phyloP scores from a whole-genome alignment of 2,113 vertebrate genomes.

The Cathartes aura region DNA sequence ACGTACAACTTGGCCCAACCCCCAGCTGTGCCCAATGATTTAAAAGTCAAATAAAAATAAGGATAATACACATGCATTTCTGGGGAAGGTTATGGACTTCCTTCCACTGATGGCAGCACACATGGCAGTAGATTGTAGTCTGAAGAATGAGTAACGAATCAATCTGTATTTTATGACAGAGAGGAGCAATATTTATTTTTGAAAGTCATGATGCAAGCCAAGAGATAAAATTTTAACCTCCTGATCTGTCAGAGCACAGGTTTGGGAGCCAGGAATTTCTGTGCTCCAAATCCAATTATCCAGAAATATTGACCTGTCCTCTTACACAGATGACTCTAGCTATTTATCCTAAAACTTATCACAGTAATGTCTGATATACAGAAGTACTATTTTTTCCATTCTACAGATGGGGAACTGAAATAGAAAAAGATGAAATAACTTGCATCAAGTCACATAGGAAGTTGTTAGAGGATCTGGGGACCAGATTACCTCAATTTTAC shows the following conservation, averaged over 20 bases:
- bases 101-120: neutral
- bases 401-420: neutral
- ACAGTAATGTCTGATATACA: neutral
- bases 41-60: slow-evolving; percentile 14
- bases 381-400: neutral
- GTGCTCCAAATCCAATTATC: slow-evolving; percentile 8
- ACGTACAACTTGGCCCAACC: neutral
- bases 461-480: neutral
- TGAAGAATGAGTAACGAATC: neutral
- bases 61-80: neutral
- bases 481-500: neutral
- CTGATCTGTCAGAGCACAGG: neutral
- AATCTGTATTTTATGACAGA: neutral
- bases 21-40: neutral
- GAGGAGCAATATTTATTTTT: neutral
- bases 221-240: neutral
- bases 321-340: neutral
- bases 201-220: neutral
- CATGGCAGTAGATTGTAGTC: neutral
- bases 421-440: neutral
- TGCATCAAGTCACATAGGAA: neutral
- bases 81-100: neutral
- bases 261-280: slow-evolving; percentile 14
- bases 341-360: slow-evolving; percentile 22
- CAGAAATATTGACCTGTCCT: neutral